Base-by-base conservation (phyloP, 2,888 invertebrate genomes). In the Athalia cordata region DNA sequence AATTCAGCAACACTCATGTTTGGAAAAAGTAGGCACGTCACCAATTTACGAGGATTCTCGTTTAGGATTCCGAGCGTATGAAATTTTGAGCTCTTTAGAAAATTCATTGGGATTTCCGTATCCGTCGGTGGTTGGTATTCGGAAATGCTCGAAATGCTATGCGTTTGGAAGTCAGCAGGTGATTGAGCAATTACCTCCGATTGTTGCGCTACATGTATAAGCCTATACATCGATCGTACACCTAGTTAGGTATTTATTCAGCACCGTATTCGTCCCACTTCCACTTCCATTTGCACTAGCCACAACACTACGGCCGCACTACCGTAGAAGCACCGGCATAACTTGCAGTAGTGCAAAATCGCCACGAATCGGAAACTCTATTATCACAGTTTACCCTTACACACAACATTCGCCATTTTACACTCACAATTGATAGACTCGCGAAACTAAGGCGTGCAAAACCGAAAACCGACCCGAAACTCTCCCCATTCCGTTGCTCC, bases 361-460 rank as follows among this genome's bases (percentile, higher is more conserved):
- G 72, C 59, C 45, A 43, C 55, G 72, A 72, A 72, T 47, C 72
- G 45, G 72, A 72, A 72, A 72, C 59, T 72, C 72, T 59, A 61
- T 72, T 72, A 61, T 47, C 49, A 45, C 47, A 47, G 59, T 72
- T 70, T 70, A 52, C 4, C 11, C 50, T n/a, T 13, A 6, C 52
- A 9, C 55, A 9, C 29, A 55, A 52, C n/a, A 68, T 29, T 68
- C 68, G 43, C 29, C 52, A 29, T 15, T 8, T 43, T 5, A 29
- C 29, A 0, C 29, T 29, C 29, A 29, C 29, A 29, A 29, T 29
- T 29, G 29, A 29, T 29, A 29, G 29, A 29, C 8, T 13, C 4
- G 7, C 13, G 11, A 11, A 9, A 11, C 52, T 52, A 52, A 7
- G 11, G 52, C 52, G 1, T 11, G 52, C 8, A 52, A 52, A 7